A percentile compares a stretch with the other conserved stretches of the same genome.
Evolutionary conservation across 2,888 invertebrate genomes (phyloP).

Genomic region (Pemphredon lugubris): DNA sequence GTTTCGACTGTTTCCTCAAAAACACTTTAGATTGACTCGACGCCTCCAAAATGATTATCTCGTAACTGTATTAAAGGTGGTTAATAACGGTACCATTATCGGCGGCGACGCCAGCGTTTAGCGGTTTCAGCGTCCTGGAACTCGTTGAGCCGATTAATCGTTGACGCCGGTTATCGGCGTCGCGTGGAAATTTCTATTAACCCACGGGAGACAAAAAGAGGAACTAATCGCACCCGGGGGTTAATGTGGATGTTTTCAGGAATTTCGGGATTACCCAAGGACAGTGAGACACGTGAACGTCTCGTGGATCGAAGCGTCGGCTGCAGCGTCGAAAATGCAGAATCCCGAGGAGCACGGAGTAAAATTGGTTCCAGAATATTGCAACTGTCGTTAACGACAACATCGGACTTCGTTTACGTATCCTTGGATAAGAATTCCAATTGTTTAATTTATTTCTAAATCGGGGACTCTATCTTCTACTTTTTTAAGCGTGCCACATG

Average conservation of each 20-base stretch:
- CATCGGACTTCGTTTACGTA: no score
- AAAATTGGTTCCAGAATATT: constrained; percentile 67
- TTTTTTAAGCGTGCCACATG: no score
- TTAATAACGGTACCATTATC: constrained; percentile 36
- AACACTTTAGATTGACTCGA: neutral
- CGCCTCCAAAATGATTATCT: constrained; percentile 24
- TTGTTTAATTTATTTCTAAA: no score
- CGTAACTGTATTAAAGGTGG: constrained; percentile 49
- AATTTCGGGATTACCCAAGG: constrained; percentile 62
- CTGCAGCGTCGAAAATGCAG: constrained; percentile 47
- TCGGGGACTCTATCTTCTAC: no score
- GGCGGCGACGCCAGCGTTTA: constrained; percentile 13
- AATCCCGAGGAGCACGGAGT: constrained; percentile 67
- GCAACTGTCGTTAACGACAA: no score
- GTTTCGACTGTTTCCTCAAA: no score
- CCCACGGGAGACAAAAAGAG: no score
- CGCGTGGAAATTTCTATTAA: no score
- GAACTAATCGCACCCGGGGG: neutral
- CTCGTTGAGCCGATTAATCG: constrained; percentile 48
- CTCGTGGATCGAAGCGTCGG: constrained; percentile 72
- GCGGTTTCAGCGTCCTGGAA: constrained; percentile 29
- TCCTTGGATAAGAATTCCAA: no score
- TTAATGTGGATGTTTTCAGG: constrained; percentile 55
- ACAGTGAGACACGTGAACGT: constrained; percentile 72
- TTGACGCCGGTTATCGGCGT: constrained; percentile 32